Base-by-base conservation (phyloP, 1,140 invertebrate genomes). In the Chrysopa pallens region DNA sequence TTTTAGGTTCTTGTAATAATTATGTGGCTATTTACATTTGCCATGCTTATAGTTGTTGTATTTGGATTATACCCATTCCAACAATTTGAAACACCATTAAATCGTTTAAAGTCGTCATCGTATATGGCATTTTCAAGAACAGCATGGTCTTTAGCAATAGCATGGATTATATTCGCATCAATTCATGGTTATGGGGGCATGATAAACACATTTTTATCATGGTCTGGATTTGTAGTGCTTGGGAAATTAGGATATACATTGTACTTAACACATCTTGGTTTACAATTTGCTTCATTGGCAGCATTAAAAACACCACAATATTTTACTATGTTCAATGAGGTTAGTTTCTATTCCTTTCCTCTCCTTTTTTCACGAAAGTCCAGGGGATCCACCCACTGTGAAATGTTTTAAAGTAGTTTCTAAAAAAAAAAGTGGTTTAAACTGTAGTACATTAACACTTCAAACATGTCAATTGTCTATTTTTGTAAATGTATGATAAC, bases 141-240 rank as follows among this genome's bases (percentile, higher is more conserved):
- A 9, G 49, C 51, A 0, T 73, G 69, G 55, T 56, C 59, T 0
- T 2, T 66, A 0, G 52, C 55, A 0, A 28, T 74, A 2, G 52
- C 54, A 4, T 74, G 70, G 70, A 58, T 73, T 6, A 61, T 78
- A 9, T 69, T 74, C 42, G 67, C 68, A 0, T 74, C 74, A 44
- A 52, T 60, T 1, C 61, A 69, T 40, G 73, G 71, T 31, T 68
- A 69, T 49, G 73, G 66, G 50, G 73, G 73, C 72, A 46, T 46
- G 11, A 35, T 48, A 17, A 40, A 49, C 23, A 40, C 38, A 5
- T 12, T 39, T 39, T 29, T 39, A 29, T 39, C 38, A 27, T 39
- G 6, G 11, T 39, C 17, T 39, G 11, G 9, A n/a, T 39, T 39
- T 29, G 28, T 27, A 39, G 38, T 39, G 4, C 9, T 39, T 23